Base-by-base conservation (phyloP, 2,797 vertebrate genomes). In the Chelon labrosus region DNA sequence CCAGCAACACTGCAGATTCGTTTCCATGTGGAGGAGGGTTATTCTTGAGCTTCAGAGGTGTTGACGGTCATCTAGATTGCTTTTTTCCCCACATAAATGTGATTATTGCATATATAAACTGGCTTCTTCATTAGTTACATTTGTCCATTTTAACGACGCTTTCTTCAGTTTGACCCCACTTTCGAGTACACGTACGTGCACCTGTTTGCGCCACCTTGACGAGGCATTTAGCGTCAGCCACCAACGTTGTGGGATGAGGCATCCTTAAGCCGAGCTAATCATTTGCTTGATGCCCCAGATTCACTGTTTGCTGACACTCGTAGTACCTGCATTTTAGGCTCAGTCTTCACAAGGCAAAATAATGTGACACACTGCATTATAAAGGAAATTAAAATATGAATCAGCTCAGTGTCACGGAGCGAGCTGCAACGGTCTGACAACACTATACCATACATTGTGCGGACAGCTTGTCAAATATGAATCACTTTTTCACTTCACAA, bases 241-340 rank as follows among this genome's bases (percentile, higher is more conserved):
- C 54, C 39, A 35, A 64, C 16, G 6, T 10, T 27, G 50, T 12
- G 62, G 59, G 35, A 42, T 20, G 35, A 70, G 70, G 62, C 63
- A 12, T 74, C 66, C 50, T 79, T 75, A 74, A 70, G 47, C 69
- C 58, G 52, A 86, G 73, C 65, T 85, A 83, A 86, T 82, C 64
- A 83, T 83, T 85, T 57, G 73, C 82, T 69, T 37, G 52, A 55
- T 83, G 80, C 66, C 80, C 80, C 75, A 83, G 61, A 65, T 75
- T 69, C 61, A 64, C 47, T 82, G 71, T 83, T 85, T 75, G 54
- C 61, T 62, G 57, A 31, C 74, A 47, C 52, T 68, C 41, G 35
- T 25, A 17, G 42, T 50, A 14, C 64, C 20, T 39, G 6, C 2
- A 9, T 46, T 46, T 50, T 51, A 4, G n/a, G 10, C 37, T 42